Evolutionary conservation across 2,797 vertebrate species (phyloP).

Genomic region (Enteromius mattozi): DNA sequence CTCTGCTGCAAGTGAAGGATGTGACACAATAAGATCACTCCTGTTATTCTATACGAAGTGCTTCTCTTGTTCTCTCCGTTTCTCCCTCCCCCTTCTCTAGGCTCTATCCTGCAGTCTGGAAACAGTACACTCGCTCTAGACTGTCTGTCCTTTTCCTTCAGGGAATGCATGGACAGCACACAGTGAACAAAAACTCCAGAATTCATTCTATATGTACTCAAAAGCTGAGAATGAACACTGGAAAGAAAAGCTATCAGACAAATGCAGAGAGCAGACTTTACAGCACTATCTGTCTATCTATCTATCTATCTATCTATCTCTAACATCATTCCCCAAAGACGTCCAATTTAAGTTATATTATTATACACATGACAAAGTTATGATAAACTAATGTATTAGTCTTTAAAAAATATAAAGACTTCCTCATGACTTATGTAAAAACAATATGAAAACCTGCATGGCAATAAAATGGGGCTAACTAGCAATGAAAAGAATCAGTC

Average conservation of each 20-base stretch:
- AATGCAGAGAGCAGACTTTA: neutral
- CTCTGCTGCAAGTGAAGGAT: neutral
- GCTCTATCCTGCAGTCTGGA: neutral
- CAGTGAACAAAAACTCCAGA: neutral
- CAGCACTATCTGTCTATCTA: too few species aligned
- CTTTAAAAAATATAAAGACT: neutral
- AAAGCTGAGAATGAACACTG: slow-evolving; percentile 12
- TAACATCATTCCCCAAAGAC: neutral
- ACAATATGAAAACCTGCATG: neutral
- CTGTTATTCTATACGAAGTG: neutral
- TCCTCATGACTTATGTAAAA: neutral
- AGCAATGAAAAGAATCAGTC: slow-evolving; percentile 31
- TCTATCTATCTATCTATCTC: too few species aligned
- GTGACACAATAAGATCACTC: neutral
- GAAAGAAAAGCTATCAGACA: slow-evolving; percentile 8
- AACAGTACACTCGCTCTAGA: slow-evolving; percentile 3
- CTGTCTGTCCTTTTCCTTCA: neutral
- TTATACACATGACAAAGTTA: neutral
- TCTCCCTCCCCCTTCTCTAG: neutral
- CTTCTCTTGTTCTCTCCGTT: neutral
- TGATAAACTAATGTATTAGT: neutral
- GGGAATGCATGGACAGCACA: neutral
- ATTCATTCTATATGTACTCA: neutral
- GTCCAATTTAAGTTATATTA: neutral
- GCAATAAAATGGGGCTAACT: slow-evolving; percentile 44